phyloP scores from a whole-genome alignment of 2,888 invertebrate genomes.

The Lasioglossum morio region DNA sequence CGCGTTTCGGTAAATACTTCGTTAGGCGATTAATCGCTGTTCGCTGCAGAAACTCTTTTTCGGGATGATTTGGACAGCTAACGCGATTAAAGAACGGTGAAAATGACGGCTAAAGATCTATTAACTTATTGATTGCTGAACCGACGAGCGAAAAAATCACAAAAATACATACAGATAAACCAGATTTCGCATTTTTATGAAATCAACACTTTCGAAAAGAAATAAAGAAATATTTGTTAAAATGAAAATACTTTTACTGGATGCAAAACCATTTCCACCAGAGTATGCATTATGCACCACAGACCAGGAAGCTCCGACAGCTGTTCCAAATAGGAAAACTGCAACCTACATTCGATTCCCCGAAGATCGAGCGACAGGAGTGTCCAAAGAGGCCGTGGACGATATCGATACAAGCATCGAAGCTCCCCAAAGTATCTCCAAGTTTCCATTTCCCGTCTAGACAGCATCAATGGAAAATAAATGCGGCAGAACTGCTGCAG shows the following conservation, averaged over 20 bases:
- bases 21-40: not conserved
- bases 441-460: constrained; percentile 15
- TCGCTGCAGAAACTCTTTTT: not conserved
- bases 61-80: not conserved
- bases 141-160: too few species aligned
- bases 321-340: constrained; percentile 6
- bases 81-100: not conserved
- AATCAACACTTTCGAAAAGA: not conserved
- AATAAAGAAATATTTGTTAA: not conserved
- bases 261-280: not conserved
- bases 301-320: not conserved
- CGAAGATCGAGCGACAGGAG: not conserved
- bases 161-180: too few species aligned
- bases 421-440: not conserved
- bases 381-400: not conserved
- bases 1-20: not conserved
- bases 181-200: not conserved
- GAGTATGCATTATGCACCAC: not conserved
- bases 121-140: not conserved
- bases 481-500: not conserved
- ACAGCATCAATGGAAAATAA: constrained; percentile 7
- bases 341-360: constrained; percentile 6
- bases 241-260: not conserved
- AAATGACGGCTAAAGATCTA: not conserved
- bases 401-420: not conserved